These are phyloP conservation scores for Styela plicata DNA, from an alignment of 23 tunicate species.

Conservation along the genomic window DNA sequence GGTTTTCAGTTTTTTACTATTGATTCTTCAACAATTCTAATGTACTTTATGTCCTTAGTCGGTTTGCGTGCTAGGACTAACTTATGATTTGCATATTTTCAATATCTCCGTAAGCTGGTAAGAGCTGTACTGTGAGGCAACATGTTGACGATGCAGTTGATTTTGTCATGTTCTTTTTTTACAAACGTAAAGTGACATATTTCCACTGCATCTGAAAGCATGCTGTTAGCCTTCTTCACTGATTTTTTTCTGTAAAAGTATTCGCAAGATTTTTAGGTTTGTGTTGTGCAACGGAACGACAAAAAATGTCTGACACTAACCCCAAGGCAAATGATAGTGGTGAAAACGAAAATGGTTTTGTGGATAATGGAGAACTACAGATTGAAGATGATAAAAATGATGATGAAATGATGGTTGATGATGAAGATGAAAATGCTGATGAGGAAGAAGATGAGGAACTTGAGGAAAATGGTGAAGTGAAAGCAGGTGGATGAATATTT, in stretches of 20 bases:
- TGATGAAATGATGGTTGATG: background rate
- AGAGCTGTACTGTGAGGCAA: too few relatives aligned
- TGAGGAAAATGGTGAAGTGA: background rate
- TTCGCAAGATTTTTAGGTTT: background rate
- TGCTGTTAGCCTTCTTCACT: conserved; percentile 30
- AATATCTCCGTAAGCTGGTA: too few relatives aligned
- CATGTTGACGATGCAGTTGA: conserved; percentile 34
- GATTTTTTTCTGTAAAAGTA: background rate
- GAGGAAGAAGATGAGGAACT: background rate
- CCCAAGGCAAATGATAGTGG: background rate
- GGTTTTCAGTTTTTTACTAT: too few relatives aligned
- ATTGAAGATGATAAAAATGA: background rate
- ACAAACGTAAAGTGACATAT: conserved; percentile 1
- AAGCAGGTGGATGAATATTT: too few relatives aligned
- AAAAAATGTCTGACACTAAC: background rate
- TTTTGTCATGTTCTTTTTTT: conserved; percentile 4
- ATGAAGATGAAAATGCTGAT: background rate
- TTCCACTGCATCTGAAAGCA: conserved; percentile 33
- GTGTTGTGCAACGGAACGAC: too few relatives aligned
- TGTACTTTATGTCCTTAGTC: too few relatives aligned
- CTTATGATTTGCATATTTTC: too few relatives aligned
- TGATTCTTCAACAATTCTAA: too few relatives aligned
- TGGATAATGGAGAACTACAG: background rate
- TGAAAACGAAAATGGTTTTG: background rate
- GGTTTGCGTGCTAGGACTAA: too few relatives aligned